Evolutionary conservation across 2,888 invertebrate genomes (phyloP).

Genomic region (Aromia moschata): DNA sequence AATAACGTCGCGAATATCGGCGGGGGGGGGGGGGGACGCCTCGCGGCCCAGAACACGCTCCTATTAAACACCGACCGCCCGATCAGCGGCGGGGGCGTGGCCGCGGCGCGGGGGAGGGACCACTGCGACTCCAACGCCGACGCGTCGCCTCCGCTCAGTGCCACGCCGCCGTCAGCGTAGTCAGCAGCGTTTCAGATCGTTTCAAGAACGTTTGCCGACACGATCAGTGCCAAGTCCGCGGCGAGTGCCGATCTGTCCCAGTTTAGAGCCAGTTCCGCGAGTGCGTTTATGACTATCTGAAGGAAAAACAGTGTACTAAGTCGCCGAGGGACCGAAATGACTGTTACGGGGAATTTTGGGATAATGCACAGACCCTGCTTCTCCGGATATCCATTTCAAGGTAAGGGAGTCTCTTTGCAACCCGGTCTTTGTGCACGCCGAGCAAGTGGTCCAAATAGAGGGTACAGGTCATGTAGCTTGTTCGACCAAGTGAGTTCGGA

Average conservation of each 20-base stretch:
- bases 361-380: conserved; percentile 64
- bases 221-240: neutral
- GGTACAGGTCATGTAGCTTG: no score
- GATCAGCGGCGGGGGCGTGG: conserved; percentile 9
- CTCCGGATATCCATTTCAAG: conserved; percentile 64
- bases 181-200: neutral
- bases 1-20: neutral
- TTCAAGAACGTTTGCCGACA: neutral
- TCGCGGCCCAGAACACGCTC: neutral
- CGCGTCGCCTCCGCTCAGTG: conserved; percentile 50
- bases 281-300: conserved; percentile 20
- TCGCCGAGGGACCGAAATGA: conserved; percentile 53
- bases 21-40: no score
- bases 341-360: conserved; percentile 62
- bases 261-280: neutral
- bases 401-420: conserved; percentile 48
- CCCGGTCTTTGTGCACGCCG: no score
- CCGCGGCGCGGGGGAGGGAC: conserved; percentile 28
- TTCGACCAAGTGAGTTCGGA: no score
- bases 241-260: neutral
- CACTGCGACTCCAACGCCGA: conserved; percentile 37
- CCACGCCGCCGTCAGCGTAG: conserved; percentile 27
- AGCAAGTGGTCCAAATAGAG: no score
- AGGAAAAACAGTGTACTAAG: conserved; percentile 1
- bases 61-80: neutral